Evolutionary conservation across 1,140 invertebrate genomes (phyloP), one percentile per base, ranked within the genome.

Genomic region (Drosophila auraria): DNA sequence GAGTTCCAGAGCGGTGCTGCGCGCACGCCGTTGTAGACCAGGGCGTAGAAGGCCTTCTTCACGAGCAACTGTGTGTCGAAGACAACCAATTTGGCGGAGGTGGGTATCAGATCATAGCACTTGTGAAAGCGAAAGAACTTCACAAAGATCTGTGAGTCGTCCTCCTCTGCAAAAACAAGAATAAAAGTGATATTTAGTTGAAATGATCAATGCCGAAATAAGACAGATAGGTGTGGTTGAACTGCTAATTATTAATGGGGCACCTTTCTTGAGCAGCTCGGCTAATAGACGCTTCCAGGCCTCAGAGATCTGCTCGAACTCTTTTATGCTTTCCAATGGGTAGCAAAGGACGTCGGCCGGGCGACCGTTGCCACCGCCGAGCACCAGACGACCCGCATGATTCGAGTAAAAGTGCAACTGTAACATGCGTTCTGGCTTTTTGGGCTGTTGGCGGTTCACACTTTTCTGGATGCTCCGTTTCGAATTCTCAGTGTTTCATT

Each of bases 71-170:
- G 97, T n/a, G 98, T 99, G 94, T 99, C 99, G 94, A 99, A 99
- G 56, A 99, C 98, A 59, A 99, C 99, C 87, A 99, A 94, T 94
- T 99, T 99, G 62, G 98, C 98, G 93, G 98, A 99, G 49, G 98
- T 99, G 51, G 99, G 99, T 93, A 99, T 99, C 87, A 99, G 95
- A 95, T 99, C 99, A 94, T 99, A 99, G 93, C 99, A 99, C 94
- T 98, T 98, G 95, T 99, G 98, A 93, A 98, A 98, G 93, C 98
- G 98, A 96, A 99, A 99, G 95, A 99, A 99, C 93, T 99, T 99
- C 64, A 98, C 97, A 94, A 98, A 99, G 87, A 99, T 98, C 94
- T 98, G 97, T 84, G 97, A 97, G 93, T 99, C 97, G 94, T 99
- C 97, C 93, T 98, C 97, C 94, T 98, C 98, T 99, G 97, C 58